Conservation (phyloP, 2,113 vertebrate species). For the Zapus hudsonius region DNA sequence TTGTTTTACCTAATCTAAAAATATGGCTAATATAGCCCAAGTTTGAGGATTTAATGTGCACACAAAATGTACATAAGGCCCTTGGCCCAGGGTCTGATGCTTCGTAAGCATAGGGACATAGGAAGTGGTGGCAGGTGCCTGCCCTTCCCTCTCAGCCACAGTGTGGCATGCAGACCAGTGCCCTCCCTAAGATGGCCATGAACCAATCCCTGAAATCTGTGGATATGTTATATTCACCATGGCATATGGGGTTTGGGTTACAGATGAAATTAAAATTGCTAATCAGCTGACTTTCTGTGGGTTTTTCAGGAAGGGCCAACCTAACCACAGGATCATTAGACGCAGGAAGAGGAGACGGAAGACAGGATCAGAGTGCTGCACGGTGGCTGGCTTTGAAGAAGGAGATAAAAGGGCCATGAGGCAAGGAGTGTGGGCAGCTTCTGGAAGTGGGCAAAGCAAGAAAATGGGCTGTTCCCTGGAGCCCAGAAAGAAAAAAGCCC, state of each 20-base stretch:
- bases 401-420: background rate
- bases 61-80: background rate
- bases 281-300: background rate
- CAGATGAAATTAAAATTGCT: background rate
- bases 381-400: background rate
- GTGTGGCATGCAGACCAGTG: background rate
- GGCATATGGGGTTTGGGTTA: background rate
- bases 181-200: background rate
- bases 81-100: background rate
- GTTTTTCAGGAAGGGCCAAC: background rate
- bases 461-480: background rate
- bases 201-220: background rate
- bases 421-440: background rate
- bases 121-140: background rate
- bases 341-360: background rate
- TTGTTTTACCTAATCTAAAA: constrained; percentile 40
- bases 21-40: background rate
- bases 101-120: background rate
- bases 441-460: background rate
- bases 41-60: background rate
- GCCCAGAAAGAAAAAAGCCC: background rate
- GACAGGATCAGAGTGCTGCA: background rate
- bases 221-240: background rate
- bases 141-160: background rate
- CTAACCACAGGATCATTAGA: background rate